phyloP scores from a whole-genome alignment of 2,113 vertebrate genomes.

The Elaphurus davidianus region DNA sequence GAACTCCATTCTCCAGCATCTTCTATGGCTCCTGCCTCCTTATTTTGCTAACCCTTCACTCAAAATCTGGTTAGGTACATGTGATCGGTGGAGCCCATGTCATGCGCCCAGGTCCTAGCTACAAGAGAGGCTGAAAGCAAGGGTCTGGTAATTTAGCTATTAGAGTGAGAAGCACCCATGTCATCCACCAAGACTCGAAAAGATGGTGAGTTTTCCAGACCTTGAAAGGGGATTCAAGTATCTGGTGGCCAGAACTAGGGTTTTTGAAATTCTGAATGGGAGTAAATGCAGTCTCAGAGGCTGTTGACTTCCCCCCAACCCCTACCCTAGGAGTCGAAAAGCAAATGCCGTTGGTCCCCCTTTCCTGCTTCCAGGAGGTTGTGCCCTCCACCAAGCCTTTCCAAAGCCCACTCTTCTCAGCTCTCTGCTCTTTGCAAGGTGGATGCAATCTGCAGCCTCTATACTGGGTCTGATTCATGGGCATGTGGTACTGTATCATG shows the following conservation, averaged over 20 bases:
- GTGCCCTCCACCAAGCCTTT: background rate
- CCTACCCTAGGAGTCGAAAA: background rate
- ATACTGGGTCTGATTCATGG: background rate
- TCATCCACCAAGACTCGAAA: background rate
- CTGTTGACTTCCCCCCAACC: background rate
- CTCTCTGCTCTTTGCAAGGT: background rate
- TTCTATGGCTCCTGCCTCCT: background rate
- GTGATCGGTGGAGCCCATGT: background rate
- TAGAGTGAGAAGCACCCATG: background rate
- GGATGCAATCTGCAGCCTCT: background rate
- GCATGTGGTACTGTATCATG: conserved; percentile 31
- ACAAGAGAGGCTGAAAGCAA: background rate
- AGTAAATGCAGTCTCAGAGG: background rate
- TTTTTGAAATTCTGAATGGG: background rate
- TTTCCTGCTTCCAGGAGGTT: background rate
- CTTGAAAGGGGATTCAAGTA: background rate
- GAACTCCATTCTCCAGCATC: background rate
- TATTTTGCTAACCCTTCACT: background rate
- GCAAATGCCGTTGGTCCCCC: background rate
- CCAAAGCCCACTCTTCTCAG: background rate
- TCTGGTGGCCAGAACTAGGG: background rate
- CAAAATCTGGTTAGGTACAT: background rate
- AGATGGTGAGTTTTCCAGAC: background rate
- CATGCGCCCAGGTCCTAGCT: background rate
- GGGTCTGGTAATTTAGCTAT: background rate